Conservation (phyloP, 1,140 invertebrate species). For the Heterodera schachtii region DNA sequence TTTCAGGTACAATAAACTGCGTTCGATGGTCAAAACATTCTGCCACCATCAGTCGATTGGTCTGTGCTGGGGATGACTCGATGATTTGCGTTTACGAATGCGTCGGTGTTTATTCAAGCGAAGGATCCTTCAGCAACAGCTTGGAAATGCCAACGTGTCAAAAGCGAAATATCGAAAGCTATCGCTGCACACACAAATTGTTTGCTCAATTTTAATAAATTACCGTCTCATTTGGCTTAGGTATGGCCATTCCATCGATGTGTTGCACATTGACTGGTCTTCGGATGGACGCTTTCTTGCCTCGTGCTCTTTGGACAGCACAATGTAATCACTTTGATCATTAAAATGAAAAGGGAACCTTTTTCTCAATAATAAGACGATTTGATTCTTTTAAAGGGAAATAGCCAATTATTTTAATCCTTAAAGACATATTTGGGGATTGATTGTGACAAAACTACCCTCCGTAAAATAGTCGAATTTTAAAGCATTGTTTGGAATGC, state of each 20-base stretch:
- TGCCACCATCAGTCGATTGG: constrained; percentile 10
- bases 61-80: constrained; percentile 35
- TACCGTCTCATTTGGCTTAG: background rate
- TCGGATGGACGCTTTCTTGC: constrained; percentile 34
- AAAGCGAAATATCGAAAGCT: constrained; percentile 18
- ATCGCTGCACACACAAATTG: constrained; percentile 32
- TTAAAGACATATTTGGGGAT: too few relatives aligned
- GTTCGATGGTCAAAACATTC: constrained; percentile 26
- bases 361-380: background rate
- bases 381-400: background rate
- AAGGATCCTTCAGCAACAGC: constrained; percentile 9
- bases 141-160: background rate
- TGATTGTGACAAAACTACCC: too few relatives aligned
- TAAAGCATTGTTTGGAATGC: constrained; percentile 38
- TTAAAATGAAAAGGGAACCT: too few relatives aligned
- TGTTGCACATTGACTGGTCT: constrained; percentile 37
- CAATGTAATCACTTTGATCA: background rate
- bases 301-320: constrained; percentile 37
- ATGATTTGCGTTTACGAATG: constrained; percentile 40
- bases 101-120: constrained; percentile 11
- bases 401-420: too few relatives aligned
- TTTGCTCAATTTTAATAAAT: background rate
- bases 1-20: constrained; percentile 35
- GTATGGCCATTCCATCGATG: constrained; percentile 34
- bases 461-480: background rate